phyloP scores from a whole-genome alignment of 2,113 vertebrate species.

The Taurulus bubalis region DNA sequence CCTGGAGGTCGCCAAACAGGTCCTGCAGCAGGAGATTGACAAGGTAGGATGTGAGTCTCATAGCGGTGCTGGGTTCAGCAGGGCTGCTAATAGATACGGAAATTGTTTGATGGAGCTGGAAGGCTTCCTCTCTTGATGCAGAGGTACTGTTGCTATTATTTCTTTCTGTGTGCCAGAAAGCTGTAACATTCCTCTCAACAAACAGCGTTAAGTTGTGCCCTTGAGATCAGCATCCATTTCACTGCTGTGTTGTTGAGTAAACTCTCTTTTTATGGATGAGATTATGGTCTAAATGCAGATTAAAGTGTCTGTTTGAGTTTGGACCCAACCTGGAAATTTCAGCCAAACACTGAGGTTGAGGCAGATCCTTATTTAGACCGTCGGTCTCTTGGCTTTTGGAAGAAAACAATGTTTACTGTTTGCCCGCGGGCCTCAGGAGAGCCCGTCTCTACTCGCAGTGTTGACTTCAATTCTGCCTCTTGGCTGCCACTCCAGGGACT shows the following conservation, averaged over 20 bases:
- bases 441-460: slow-evolving; percentile 23
- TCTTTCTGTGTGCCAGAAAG: neutral
- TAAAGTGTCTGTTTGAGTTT: slow-evolving; percentile 9
- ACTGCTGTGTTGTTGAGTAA: neutral
- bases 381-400: slow-evolving; percentile 11
- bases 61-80: neutral
- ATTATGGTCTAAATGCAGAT: neutral
- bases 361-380: slow-evolving; percentile 24
- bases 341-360: slow-evolving; percentile 17
- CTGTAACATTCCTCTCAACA: neutral
- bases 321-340: slow-evolving; percentile 4
- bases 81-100: neutral
- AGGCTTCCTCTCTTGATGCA: neutral
- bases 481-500: slow-evolving; percentile 34
- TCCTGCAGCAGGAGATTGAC: slow-evolving; percentile 95
- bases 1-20: slow-evolving; percentile 95
- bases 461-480: slow-evolving; percentile 44
- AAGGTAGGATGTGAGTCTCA: slow-evolving; percentile 83
- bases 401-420: slow-evolving; percentile 43
- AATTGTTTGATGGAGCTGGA: neutral
- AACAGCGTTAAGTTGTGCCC: neutral
- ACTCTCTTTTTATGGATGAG: neutral
- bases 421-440: slow-evolving; percentile 31
- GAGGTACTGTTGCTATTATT: neutral
- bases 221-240: neutral